A percentile compares a stretch with the other conserved stretches of the same genome.
These are phyloP conservation scores for Agriopis aurantiaria DNA, from an alignment of 2,888 invertebrate species.

Conservation along the genomic window DNA sequence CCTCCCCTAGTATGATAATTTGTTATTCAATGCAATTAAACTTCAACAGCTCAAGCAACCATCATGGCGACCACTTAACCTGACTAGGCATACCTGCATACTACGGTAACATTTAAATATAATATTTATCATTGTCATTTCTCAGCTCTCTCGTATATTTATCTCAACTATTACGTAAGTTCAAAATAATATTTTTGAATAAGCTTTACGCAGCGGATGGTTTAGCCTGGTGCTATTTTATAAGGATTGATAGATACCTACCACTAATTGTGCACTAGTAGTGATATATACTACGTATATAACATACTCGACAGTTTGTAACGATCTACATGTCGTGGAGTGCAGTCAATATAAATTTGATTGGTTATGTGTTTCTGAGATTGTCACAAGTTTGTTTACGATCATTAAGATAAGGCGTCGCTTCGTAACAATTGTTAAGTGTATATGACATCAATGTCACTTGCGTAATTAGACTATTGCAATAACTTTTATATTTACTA, in stretches of 20 bases:
- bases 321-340: too few relatives aligned
- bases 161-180: neutral
- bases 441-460: too few relatives aligned
- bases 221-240: slow-evolving; percentile 28
- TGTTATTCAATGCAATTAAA: neutral
- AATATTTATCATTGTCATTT: neutral
- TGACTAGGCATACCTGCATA: neutral
- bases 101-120: neutral
- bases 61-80: neutral
- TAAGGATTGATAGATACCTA: neutral
- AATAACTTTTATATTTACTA: too few relatives aligned
- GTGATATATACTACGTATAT: too few relatives aligned
- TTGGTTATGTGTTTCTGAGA: too few relatives aligned
- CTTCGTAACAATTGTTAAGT: too few relatives aligned
- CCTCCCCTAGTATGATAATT: too few relatives aligned
- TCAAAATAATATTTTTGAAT: slow-evolving; percentile 7
- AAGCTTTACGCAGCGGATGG: slow-evolving; percentile 10
- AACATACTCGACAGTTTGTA: too few relatives aligned
- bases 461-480: too few relatives aligned
- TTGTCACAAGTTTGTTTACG: too few relatives aligned
- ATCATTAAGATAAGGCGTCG: too few relatives aligned
- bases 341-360: too few relatives aligned
- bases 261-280: neutral
- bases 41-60: neutral
- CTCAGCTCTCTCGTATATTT: slow-evolving; percentile 4